Evolutionary conservation across 2,797 vertebrate genomes (phyloP), one percentile per base, ranked within the genome.

Genomic region (Heterohyrax brucei): DNA sequence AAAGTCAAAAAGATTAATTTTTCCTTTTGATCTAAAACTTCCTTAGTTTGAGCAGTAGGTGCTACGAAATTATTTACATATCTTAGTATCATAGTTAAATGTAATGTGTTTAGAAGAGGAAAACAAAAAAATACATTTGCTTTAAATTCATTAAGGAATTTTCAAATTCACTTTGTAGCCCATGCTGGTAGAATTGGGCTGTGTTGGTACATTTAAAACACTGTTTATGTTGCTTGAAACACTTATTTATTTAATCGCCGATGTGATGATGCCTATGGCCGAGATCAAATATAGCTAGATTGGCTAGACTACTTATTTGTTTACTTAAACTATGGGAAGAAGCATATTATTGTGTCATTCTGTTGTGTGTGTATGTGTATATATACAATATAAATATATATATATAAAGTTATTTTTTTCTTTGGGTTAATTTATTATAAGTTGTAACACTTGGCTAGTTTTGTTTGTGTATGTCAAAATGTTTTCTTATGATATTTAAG

Each of bases 21-120:
- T 98, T 98, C 99, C 98, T 99, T 99, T 99, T 98, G 97, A 98
- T 99, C 99, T 99, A 99, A 98, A 99, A 99, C 99, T 99, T 99
- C 99, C 99, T 99, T 99, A 99, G 99, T 99, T 99, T 99, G 99
- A 99, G 99, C 99, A 99, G 99, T 99, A 99, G 99, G 99, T 99
- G 99, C 99, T 99, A 99, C 99, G 98, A 99, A 99, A 99, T 99
- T 99, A 99, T 99, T 99, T 99, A 99, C 99, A 99, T 99, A 99
- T 99, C 99, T 99, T 99, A 99, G 99, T 99, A 99, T 99, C 99
- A 99, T 99, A 99, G 99, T 99, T 99, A 99, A 99, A 99, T 99
- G 99, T 99, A 99, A 99, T 98, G 98, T 99, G 99, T 98, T 99
- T 99, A 99, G 98, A 96, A 99, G 92, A 97, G 95, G 92, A 95